A percentile compares a stretch with the other conserved stretches of the same genome.
phyloP scores from a whole-genome alignment of 1,140 invertebrate genomes.

The Aphidius gifuensis region DNA sequence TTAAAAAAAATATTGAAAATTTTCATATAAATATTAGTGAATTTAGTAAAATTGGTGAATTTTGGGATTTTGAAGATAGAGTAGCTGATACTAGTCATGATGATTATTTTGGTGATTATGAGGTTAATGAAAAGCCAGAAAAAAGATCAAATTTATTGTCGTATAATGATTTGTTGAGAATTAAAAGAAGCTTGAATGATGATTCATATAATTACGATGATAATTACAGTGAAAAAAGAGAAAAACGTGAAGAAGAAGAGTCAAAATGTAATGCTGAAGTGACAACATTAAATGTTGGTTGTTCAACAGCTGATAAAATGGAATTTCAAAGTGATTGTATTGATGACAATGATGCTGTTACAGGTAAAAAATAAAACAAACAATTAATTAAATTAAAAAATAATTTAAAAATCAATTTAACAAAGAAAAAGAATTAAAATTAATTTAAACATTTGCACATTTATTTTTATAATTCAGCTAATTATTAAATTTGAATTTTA shows the following conservation, averaged over 20 bases:
- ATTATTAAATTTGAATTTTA: too few species aligned
- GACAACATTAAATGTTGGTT: slow-evolving; percentile 65
- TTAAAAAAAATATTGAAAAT: slow-evolving; percentile 35
- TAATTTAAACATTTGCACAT: too few species aligned
- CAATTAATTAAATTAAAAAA: too few species aligned
- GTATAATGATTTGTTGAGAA: slow-evolving; percentile 38
- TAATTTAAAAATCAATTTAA: too few species aligned
- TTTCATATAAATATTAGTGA: slow-evolving; percentile 39
- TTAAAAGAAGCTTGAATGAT: slow-evolving; percentile 34
- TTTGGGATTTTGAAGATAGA: slow-evolving; percentile 38
- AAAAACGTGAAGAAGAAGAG: slow-evolving; percentile 40
- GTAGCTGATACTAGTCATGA: slow-evolving; percentile 36
- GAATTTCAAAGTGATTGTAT: slow-evolving; percentile 69
- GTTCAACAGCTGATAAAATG: slow-evolving; percentile 67
- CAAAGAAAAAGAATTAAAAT: too few species aligned
- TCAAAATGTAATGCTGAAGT: slow-evolving; percentile 50
- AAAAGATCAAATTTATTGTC: slow-evolving; percentile 36
- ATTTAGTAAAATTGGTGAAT: slow-evolving; percentile 30
- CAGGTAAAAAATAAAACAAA: slow-evolving; percentile 48
- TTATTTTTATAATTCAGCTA: too few species aligned
- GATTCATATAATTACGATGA: slow-evolving; percentile 41
- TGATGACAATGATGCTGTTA: slow-evolving; percentile 54
- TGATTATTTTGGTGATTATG: slow-evolving; percentile 48
- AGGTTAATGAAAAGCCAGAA: slow-evolving; percentile 33
- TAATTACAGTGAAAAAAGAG: slow-evolving; percentile 48